These are phyloP conservation scores for Eugnorisma glareosa DNA, from an alignment of 2,888 invertebrate genomes.

Conservation along the genomic window DNA sequence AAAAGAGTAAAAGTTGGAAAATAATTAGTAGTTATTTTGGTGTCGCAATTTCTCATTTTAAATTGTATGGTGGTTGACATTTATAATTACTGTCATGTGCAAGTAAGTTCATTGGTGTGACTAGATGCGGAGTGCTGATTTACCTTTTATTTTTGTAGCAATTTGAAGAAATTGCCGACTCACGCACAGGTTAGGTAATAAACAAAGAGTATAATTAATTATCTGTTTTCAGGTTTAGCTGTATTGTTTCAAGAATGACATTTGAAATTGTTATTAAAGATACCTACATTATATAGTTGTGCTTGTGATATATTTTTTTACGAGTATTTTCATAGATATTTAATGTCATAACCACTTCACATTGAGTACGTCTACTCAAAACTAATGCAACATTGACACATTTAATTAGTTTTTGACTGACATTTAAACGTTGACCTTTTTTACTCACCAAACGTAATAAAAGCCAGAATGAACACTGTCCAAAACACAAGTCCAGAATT, in stretches of 20 bases:
- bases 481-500: constrained; percentile 27
- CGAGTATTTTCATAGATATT: no score
- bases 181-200: neutral
- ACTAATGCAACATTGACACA: neutral
- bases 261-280: neutral
- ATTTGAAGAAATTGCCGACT: neutral
- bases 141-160: neutral
- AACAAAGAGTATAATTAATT: neutral
- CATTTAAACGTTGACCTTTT: constrained; percentile 31
- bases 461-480: neutral
- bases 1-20: constrained; percentile 10
- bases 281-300: neutral
- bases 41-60: constrained; percentile 21
- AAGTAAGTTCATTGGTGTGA: constrained; percentile 24
- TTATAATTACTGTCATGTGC: constrained; percentile 22
- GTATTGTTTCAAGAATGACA: neutral
- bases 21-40: constrained; percentile 8
- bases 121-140: constrained; percentile 29
- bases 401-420: neutral
- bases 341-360: neutral
- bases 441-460: constrained; percentile 18
- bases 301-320: neutral
- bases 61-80: constrained; percentile 28
- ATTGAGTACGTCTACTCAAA: neutral
- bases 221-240: neutral